Evolutionary conservation across 2,113 vertebrate genomes (phyloP), one percentile per base, ranked within the genome.

Genomic region (Passer montanus): DNA sequence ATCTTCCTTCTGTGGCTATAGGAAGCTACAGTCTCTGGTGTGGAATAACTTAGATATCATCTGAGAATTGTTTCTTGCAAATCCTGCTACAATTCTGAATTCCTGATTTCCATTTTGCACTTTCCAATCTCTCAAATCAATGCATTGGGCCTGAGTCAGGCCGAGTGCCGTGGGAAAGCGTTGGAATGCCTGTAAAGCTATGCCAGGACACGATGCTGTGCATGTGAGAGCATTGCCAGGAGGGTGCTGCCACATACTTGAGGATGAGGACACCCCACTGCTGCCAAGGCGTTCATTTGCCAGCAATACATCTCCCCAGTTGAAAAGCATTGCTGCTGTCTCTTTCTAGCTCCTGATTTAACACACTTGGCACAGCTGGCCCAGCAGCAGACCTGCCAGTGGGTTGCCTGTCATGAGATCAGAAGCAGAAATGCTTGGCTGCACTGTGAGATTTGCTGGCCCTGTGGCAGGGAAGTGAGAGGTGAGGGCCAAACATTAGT

Each of bases 141-240:
- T 6, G 28, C 23, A 22, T 1, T 30, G 22, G n/a, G 43, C 5
- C 35, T 22, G 10, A 26, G 21, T 44, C 62, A 89, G 73, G 31
- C 58, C 3, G 17, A 67, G 63, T 4, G 20, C 6, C 11, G 37
- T 3, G 13, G 63, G 35, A 33, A 68, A 33, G 11, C 1, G 8
- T 5, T 55, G 47, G 76, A 75, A 37, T 55, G 43, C 28, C 66
- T 44, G 60, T 41, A 82, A 56, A 88, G 46, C 46, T 47, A 3
- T 5, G 80, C 27, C 49, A 49, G 72, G 44, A 53, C 56, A 67
- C 0, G 0, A 18, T 4, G 1, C 24, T 43, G 19, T 19, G 22
- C 44, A 31, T 5, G 1, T 31, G 41, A 67, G 19, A 53, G 60
- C 62, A 59, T 41, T 39, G 46, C 22, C 22, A 37, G 21, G 31